A percentile compares a stretch with the other conserved stretches of the same genome.
phyloP scores from a whole-genome alignment of 2,888 invertebrate species.

The Iselma pallidipennis region DNA sequence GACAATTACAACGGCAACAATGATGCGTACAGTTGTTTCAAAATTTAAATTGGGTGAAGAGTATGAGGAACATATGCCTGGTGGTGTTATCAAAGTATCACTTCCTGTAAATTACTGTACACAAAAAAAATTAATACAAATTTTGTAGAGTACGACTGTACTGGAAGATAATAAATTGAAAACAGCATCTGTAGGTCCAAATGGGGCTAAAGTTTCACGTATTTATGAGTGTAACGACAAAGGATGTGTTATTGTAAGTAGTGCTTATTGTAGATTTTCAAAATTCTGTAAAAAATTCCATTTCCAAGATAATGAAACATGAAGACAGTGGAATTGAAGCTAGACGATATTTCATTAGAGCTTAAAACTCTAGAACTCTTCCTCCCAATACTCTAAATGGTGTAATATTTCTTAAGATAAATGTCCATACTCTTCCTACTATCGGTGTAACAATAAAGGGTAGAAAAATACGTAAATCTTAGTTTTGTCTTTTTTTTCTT shows the following conservation, averaged over 20 bases:
- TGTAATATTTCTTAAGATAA: no score
- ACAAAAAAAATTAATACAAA: not conserved
- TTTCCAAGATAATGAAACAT: conserved; percentile 63
- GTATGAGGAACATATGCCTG: conserved; percentile 69
- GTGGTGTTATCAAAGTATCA: conserved; percentile 58
- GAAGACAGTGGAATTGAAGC: conserved; percentile 59
- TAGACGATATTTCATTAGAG: conserved; percentile 63
- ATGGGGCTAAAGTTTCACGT: conserved; percentile 51
- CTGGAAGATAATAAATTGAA: conserved; percentile 59
- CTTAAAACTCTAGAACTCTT: no score
- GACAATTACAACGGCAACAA: conserved; percentile 62
- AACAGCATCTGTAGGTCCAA: conserved; percentile 52
- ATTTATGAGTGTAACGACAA: conserved; percentile 54
- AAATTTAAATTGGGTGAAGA: conserved; percentile 65
- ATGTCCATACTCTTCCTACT: no score
- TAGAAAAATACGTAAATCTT: no score
- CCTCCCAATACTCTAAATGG: no score
- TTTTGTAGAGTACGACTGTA: conserved; percentile 61
- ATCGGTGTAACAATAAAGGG: no score
- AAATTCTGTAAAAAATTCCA: conserved; percentile 16
- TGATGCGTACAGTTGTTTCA: conserved; percentile 60
- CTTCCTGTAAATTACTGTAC: not conserved
- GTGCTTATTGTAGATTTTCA: conserved; percentile 3
- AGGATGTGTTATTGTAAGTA: conserved; percentile 45
- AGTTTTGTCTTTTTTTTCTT: no score